Conservation (phyloP, 2,113 vertebrate genomes). For the Myrmophylax atrothorax region DNA sequence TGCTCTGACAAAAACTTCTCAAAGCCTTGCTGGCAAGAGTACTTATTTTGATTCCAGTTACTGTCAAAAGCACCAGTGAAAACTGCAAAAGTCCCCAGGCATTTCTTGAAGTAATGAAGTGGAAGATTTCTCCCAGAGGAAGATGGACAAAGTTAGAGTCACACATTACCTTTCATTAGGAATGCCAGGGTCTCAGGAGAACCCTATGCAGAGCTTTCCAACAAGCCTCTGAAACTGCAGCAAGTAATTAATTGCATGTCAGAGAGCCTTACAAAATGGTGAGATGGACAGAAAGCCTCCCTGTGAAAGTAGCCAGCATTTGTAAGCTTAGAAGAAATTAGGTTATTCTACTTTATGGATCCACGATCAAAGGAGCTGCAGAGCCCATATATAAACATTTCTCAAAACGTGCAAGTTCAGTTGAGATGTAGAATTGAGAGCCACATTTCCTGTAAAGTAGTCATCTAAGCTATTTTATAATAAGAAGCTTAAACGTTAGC, state of each 20-base stretch:
- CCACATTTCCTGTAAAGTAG: neutral
- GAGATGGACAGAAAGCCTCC: neutral
- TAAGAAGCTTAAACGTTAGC: neutral
- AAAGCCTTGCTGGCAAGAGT: neutral
- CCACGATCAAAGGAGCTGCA: neutral
- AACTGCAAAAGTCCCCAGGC: neutral
- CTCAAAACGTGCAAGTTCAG: neutral
- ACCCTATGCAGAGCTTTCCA: neutral
- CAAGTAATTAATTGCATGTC: neutral
- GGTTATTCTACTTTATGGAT: neutral
- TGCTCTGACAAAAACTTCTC: neutral
- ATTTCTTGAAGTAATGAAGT: conserved; percentile 20
- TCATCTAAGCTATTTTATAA: neutral
- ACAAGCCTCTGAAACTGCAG: neutral
- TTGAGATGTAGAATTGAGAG: neutral
- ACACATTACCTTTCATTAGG: neutral
- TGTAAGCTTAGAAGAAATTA: neutral
- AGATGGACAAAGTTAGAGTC: neutral
- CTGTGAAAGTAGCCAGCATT: neutral
- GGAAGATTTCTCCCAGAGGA: conserved; percentile 22
- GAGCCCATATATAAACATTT: neutral
- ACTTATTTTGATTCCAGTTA: conserved; percentile 28
- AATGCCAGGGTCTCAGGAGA: neutral
- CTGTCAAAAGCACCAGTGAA: neutral
- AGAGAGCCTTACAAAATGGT: neutral